Evolutionary conservation across 2,797 vertebrate genomes (phyloP).

Genomic region (Galago senegalensis): DNA sequence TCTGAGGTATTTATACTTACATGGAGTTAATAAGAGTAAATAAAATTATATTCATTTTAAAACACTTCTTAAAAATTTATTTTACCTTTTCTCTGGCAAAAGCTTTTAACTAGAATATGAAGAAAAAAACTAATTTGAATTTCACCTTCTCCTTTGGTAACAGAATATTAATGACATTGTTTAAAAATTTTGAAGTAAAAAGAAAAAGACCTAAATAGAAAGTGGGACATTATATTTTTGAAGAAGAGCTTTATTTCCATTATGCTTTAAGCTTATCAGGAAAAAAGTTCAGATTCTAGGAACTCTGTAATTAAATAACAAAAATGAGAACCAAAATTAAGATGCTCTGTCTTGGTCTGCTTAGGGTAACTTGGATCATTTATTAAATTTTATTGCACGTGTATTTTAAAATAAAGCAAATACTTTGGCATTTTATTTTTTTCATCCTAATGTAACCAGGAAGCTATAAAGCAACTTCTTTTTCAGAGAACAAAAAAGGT

Average conservation of each 20-base stretch:
- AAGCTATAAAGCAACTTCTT: conserved; percentile 35
- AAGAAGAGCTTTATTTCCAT: conserved; percentile 47
- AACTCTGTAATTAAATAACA: conserved; percentile 36
- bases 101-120: conserved; percentile 3
- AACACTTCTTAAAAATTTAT: conserved; percentile 23
- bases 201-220: conserved; percentile 14
- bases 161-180: neutral
- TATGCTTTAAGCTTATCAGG: neutral
- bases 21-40: conserved; percentile 38
- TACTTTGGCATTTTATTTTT: neutral
- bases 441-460: neutral
- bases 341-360: neutral
- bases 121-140: neutral
- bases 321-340: conserved; percentile 62
- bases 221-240: conserved; percentile 43
- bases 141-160: neutral
- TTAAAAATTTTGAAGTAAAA: neutral
- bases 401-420: conserved; percentile 60
- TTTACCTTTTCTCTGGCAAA: conserved; percentile 19
- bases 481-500: neutral
- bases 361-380: neutral
- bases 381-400: neutral
- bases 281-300: conserved; percentile 10
- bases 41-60: conserved; percentile 40
- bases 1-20: conserved; percentile 32